Evolutionary conservation across 2,113 vertebrate genomes (phyloP), one percentile per base, ranked within the genome.

Genomic region (Bufo gargarizans): DNA sequence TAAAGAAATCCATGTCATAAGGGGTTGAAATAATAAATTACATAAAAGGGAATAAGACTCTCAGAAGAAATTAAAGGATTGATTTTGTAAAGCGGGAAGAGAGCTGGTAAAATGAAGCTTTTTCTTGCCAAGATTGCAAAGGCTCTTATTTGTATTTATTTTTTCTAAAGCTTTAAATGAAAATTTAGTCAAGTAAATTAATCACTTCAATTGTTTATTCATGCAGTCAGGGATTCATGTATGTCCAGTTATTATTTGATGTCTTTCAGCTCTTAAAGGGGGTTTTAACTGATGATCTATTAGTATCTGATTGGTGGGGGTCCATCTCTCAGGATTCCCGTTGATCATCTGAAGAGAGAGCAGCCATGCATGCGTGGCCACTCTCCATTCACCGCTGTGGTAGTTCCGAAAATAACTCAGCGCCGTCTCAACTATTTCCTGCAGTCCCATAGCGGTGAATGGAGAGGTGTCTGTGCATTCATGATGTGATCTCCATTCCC

Each of bases 41-140:
- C 86, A 82, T 88, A 82, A 72, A 88, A 87, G 78, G 78, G 65
- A 82, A 82, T 63, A 74, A 74, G 71, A 81, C 43, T 53, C 43
- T 76, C 53, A 74, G 55, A 82, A 82, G 67, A 88, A 59, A 82
- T 82, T 82, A 88, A 88, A 88, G 33, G 53, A 88, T 82, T 88
- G 79, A 61, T 87, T 82, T 86, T 87, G 65, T 87, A 81, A 87
- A 71, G 63, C 53, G 12, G 12, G 78, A 9, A 72, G 49, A 84
- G 82, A 43, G 8, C 82, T 58, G 50, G 50, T 82, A 84, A 84
- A 84, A 53, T 84, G 53, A 71, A 84, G 67, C 19, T 55, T 71
- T 83, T 84, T 50, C 82, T 84, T 56, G 65, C 65, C 43, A 61
- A 84, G 65, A 84, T 84, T 71, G 47, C 56, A 10, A 72, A 53